These are phyloP conservation scores for Progne subis DNA, from an alignment of 2,113 vertebrate species.

Conservation along the genomic window DNA sequence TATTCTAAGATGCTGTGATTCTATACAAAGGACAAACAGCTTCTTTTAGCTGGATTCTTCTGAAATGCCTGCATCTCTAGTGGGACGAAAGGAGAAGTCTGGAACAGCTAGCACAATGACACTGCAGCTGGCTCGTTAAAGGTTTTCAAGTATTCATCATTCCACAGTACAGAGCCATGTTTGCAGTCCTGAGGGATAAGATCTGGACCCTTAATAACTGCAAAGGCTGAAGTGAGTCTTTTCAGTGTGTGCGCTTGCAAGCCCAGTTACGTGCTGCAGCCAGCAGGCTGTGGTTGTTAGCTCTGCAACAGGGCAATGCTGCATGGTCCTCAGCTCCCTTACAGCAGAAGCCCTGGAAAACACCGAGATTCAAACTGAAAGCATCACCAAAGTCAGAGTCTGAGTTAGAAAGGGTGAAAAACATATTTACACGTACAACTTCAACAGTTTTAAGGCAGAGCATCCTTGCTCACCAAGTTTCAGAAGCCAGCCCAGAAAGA, in stretches of 20 bases:
- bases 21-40: neutral
- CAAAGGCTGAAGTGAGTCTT: neutral
- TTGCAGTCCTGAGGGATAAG: neutral
- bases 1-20: neutral
- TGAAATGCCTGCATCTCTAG: neutral
- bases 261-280: rapidly evolving
- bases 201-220: neutral
- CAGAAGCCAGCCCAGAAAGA: neutral
- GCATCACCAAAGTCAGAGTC: neutral
- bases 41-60: neutral
- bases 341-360: neutral
- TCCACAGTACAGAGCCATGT: neutral
- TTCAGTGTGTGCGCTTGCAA: neutral
- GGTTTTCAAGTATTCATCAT: neutral
- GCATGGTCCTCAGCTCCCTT: neutral
- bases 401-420: neutral
- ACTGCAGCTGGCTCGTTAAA: neutral
- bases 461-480: neutral
- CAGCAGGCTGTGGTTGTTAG: neutral
- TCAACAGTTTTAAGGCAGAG: neutral
- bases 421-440: neutral
- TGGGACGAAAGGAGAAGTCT: neutral
- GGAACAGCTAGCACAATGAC: neutral
- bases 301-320: neutral
- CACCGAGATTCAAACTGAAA: neutral